Conservation (phyloP, 2,888 invertebrate species). For the Anoplius nigerrimus region DNA sequence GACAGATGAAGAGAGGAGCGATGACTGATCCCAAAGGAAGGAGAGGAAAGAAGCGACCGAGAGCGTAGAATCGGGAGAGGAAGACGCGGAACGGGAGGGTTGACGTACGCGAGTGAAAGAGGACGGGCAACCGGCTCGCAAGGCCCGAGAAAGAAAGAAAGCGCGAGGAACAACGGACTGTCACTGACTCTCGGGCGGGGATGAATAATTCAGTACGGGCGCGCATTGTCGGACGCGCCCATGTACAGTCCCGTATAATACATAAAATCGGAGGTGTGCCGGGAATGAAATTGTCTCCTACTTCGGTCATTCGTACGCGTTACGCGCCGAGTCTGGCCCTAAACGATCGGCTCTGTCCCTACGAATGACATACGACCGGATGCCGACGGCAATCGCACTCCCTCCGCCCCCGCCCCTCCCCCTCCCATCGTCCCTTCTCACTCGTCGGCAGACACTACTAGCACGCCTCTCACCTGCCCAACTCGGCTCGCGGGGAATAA, state of each 20-base stretch:
- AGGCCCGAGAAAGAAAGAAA: slow-evolving; percentile 8
- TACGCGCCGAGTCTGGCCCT: no score
- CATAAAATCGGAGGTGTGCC: slow-evolving; percentile 60
- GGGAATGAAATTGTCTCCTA: slow-evolving; percentile 64
- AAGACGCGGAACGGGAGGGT: no score
- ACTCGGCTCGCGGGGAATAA: slow-evolving; percentile 11
- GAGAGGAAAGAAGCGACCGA: slow-evolving; percentile 25
- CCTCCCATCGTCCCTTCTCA: background rate
- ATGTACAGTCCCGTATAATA: slow-evolving; percentile 60
- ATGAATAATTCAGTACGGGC: slow-evolving; percentile 69
- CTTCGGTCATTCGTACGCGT: slow-evolving; percentile 33
- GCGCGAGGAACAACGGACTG: slow-evolving; percentile 15
- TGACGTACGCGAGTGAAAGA: slow-evolving; percentile 21
- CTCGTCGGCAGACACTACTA: no score
- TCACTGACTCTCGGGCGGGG: slow-evolving; percentile 58
- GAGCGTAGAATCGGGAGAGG: no score
- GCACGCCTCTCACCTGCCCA: slow-evolving; percentile 8
- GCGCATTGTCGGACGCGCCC: slow-evolving; percentile 71
- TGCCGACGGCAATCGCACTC: background rate
- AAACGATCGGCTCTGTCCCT: slow-evolving; percentile 29
- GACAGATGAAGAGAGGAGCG: slow-evolving; percentile 24
- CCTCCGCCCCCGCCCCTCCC: background rate
- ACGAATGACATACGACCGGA: slow-evolving; percentile 11
- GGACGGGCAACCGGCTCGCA: slow-evolving; percentile 41
- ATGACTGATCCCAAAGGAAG: slow-evolving; percentile 12